Evolutionary conservation across 2,797 vertebrate species (phyloP).

Genomic region (Megalops cyprinoides): DNA sequence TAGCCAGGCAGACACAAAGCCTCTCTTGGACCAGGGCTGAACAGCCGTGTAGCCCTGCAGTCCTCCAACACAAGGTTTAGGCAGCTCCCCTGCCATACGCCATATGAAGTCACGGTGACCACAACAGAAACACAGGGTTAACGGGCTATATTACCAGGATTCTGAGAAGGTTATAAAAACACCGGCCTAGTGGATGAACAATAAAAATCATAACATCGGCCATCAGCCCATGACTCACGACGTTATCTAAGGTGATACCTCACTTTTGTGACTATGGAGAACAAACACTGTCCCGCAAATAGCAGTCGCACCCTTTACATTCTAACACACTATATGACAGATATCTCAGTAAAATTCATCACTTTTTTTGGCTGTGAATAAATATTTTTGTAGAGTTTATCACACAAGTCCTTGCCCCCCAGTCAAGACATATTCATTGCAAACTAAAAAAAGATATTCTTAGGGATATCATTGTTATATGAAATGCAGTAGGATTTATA

Average conservation of each 20-base stretch:
- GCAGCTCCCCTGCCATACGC: not conserved
- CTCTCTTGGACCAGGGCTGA: not conserved
- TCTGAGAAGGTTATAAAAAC: not conserved
- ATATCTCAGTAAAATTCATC: too few relatives aligned
- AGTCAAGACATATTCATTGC: too few relatives aligned
- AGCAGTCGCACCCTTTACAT: not conserved
- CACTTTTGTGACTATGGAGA: not conserved
- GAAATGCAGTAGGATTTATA: not conserved
- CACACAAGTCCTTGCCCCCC: too few relatives aligned
- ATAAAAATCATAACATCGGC: not conserved
- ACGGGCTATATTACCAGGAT: not conserved
- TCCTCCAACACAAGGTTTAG: not conserved
- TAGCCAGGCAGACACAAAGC: not conserved
- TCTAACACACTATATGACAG: too few relatives aligned
- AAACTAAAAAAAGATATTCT: too few relatives aligned
- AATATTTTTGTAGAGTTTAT: too few relatives aligned
- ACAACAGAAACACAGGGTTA: conserved; percentile 4
- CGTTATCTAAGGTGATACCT: not conserved
- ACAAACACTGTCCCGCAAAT: not conserved
- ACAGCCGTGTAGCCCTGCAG: not conserved
- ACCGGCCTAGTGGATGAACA: not conserved
- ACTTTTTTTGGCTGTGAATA: too few relatives aligned
- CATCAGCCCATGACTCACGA: not conserved
- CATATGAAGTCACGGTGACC: not conserved
- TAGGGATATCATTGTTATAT: not conserved